These are phyloP conservation scores for Gibbula magus DNA, from an alignment of 2,888 invertebrate species.

Conservation along the genomic window DNA sequence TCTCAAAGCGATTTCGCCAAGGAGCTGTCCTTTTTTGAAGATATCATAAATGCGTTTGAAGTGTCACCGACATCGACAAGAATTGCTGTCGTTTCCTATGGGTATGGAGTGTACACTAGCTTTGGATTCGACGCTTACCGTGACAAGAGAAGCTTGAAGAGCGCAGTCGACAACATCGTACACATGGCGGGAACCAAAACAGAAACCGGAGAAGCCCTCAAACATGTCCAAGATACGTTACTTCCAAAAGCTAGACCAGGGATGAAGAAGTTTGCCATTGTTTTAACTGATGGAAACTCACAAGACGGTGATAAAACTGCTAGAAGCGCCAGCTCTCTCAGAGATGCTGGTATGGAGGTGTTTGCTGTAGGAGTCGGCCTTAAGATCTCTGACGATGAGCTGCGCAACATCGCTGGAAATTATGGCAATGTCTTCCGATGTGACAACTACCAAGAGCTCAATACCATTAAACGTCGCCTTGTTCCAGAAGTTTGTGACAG, in stretches of 20 bases:
- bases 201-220: background rate
- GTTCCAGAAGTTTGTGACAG: background rate
- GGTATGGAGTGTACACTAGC: constrained; percentile 28
- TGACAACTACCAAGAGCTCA: background rate
- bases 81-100: constrained; percentile 39
- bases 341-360: constrained; percentile 24
- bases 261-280: constrained; percentile 28
- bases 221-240: background rate
- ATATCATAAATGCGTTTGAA: constrained; percentile 35
- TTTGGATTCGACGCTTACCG: constrained; percentile 34
- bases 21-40: constrained; percentile 34
- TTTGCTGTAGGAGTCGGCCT: constrained; percentile 41
- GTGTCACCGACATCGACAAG: constrained; percentile 33
- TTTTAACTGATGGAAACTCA: constrained; percentile 41
- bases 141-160: background rate
- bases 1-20: constrained; percentile 35
- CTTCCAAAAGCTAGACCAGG: background rate
- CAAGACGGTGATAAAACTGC: constrained; percentile 25
- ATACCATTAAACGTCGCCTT: background rate
- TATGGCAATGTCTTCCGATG: background rate
- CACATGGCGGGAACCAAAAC: background rate
- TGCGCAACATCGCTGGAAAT: constrained; percentile 38
- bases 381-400: constrained; percentile 21
- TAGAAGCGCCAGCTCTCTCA: constrained; percentile 17
- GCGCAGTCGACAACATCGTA: background rate